Evolutionary conservation across 2,113 vertebrate species (phyloP).

Genomic region (Cichladusa arquata): DNA sequence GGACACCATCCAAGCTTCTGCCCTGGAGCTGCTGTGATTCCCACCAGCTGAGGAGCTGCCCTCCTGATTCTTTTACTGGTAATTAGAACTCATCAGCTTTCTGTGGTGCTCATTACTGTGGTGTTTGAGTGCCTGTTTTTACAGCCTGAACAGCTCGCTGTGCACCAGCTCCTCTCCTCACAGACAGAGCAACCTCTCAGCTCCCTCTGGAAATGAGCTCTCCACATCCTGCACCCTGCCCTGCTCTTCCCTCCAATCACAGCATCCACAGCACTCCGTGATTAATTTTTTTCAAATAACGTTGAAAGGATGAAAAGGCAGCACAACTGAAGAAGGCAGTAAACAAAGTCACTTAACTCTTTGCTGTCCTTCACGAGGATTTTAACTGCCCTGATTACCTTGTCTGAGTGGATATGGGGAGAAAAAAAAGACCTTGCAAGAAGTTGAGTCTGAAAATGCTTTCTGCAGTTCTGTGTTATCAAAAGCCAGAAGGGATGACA

Average conservation of each 20-base stretch:
- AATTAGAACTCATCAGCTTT: slow-evolving; percentile 53
- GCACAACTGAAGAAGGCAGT: neutral
- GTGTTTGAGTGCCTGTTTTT: neutral
- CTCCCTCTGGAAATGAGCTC: slow-evolving; percentile 1
- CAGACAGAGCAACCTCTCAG: neutral
- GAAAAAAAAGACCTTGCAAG: neutral
- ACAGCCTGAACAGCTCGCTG: neutral
- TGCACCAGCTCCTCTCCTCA: neutral
- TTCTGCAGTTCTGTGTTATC: neutral
- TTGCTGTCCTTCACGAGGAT: neutral
- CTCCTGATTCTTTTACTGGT: neutral
- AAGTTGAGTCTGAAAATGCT: neutral
- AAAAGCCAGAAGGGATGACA: neutral
- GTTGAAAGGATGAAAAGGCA: neutral
- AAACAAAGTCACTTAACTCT: neutral
- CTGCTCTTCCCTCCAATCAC: neutral
- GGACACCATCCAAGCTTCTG: neutral
- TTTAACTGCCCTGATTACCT: neutral
- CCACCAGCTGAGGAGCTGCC: slow-evolving; percentile 8
- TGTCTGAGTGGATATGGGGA: neutral
- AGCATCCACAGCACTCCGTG: neutral
- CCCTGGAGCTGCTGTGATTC: neutral
- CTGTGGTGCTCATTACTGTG: slow-evolving; percentile 10
- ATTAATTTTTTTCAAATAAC: neutral
- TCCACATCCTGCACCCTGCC: neutral